Evolutionary conservation across 2,113 vertebrate genomes (phyloP).

Genomic region (Aspiorhynchus laticeps): DNA sequence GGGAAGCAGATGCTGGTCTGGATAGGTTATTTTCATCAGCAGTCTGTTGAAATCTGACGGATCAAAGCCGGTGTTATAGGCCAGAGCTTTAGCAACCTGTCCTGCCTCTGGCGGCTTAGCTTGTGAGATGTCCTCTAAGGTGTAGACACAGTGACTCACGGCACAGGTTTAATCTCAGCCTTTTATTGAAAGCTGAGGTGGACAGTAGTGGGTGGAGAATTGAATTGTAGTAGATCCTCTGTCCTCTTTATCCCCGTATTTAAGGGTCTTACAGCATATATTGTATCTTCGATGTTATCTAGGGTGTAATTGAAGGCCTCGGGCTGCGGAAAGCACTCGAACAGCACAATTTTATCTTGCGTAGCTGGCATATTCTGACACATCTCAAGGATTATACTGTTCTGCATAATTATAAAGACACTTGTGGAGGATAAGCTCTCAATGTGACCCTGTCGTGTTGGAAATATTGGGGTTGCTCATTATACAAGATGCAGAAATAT

Average conservation of each 20-base stretch:
- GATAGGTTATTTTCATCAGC: conserved; percentile 29
- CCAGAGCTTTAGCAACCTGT: conserved; percentile 35
- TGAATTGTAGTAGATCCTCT: conserved; percentile 23
- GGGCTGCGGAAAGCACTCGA: neutral
- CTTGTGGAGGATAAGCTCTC: neutral
- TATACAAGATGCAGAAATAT: conserved; percentile 2
- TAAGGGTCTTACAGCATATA: neutral
- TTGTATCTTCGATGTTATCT: conserved; percentile 13
- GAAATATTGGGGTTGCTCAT: neutral
- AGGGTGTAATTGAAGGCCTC: conserved; percentile 14
- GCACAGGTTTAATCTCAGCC: conserved; percentile 48
- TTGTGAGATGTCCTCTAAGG: conserved; percentile 50
- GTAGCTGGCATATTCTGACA: conserved; percentile 15
- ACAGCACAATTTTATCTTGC: neutral
- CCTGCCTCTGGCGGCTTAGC: conserved; percentile 43
- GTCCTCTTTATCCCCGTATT: neutral
- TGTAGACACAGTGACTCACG: conserved; percentile 33
- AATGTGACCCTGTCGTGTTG: conserved; percentile 21
- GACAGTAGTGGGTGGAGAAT: conserved; percentile 39
- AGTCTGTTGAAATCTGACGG: conserved; percentile 24
- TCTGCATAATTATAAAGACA: conserved; percentile 6
- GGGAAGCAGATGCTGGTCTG: conserved; percentile 4
- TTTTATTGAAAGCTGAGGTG: conserved; percentile 50
- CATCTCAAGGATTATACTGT: conserved; percentile 7
- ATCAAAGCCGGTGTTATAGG: conserved; percentile 41